Evolutionary conservation across 1,140 invertebrate genomes (phyloP).

Genomic region (Drosophila rufa): DNA sequence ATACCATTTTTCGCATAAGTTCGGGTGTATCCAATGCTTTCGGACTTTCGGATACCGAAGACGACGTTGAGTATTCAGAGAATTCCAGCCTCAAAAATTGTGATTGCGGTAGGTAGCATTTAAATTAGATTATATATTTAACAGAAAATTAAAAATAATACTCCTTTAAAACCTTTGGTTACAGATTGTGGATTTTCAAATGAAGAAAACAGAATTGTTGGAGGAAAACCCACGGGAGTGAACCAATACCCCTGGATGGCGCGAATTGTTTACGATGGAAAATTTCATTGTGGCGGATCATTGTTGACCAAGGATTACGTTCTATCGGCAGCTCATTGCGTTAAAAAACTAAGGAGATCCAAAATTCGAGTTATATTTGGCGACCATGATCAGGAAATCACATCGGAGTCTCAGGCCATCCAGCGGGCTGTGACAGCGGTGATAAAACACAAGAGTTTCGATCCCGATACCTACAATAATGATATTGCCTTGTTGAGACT

Average conservation of each 20-base stretch:
- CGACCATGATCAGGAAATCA: slow-evolving; percentile 92
- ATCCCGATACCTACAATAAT: slow-evolving; percentile 93
- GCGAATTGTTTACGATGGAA: slow-evolving; percentile 91
- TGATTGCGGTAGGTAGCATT: slow-evolving; percentile 87
- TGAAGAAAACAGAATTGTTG: slow-evolving; percentile 89
- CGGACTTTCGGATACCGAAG: slow-evolving; percentile 85
- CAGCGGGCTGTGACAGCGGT: slow-evolving; percentile 92
- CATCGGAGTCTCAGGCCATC: slow-evolving; percentile 90
- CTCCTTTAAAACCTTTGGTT: slow-evolving; percentile 44
- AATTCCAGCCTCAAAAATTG: slow-evolving; percentile 86
- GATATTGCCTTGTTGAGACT: slow-evolving; percentile 93
- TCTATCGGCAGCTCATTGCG: slow-evolving; percentile 90
- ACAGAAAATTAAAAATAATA: not conserved
- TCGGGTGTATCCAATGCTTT: slow-evolving; percentile 85
- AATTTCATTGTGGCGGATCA: slow-evolving; percentile 96
- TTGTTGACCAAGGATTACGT: slow-evolving; percentile 91
- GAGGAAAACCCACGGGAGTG: slow-evolving; percentile 91
- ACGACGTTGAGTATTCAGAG: slow-evolving; percentile 84
- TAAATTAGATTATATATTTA: no score
- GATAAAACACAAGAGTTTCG: slow-evolving; percentile 92
- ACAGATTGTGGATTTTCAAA: slow-evolving; percentile 90
- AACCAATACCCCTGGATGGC: slow-evolving; percentile 96
- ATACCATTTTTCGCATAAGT: slow-evolving; percentile 87
- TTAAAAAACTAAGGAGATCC: slow-evolving; percentile 90
- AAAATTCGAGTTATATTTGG: slow-evolving; percentile 92